Evolutionary conservation across 2,888 invertebrate species (phyloP).

Genomic region (Rhingia campestris): DNA sequence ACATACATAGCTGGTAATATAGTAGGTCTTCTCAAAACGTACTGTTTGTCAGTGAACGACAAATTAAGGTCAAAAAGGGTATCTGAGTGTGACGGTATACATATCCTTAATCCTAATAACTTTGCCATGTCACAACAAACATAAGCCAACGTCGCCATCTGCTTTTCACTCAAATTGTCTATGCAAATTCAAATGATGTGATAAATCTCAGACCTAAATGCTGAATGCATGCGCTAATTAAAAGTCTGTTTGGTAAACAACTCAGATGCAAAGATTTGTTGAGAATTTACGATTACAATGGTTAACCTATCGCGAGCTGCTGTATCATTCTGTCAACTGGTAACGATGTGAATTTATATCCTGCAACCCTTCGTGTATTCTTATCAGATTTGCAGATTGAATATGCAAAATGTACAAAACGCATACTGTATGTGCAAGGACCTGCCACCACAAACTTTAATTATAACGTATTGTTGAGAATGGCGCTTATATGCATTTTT

Average conservation of each 20-base stretch:
- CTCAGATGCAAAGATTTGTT: slow-evolving; percentile 27
- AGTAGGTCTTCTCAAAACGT: slow-evolving; percentile 13
- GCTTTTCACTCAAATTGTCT: slow-evolving; percentile 40
- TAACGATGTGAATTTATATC: slow-evolving; percentile 32
- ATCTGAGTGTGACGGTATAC: slow-evolving; percentile 11
- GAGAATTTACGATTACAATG: slow-evolving; percentile 41
- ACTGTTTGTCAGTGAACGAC: slow-evolving; percentile 40
- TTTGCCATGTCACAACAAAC: background rate
- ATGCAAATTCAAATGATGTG: slow-evolving; percentile 42
- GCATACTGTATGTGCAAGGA: no score
- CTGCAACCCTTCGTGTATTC: slow-evolving; percentile 16
- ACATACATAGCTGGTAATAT: slow-evolving; percentile 1
- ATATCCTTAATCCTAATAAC: slow-evolving; percentile 9
- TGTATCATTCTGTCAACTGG: slow-evolving; percentile 46
- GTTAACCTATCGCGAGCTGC: slow-evolving; percentile 22
- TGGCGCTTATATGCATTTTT: no score
- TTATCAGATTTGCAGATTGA: slow-evolving; percentile 12
- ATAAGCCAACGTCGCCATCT: background rate
- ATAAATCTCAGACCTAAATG: slow-evolving; percentile 51
- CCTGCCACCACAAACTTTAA: no score
- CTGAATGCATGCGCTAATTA: slow-evolving; percentile 53
- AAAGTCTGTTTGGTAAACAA: slow-evolving; percentile 55
- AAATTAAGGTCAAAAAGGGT: slow-evolving; percentile 58
- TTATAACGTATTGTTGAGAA: no score
- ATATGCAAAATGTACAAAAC: background rate